These are phyloP conservation scores for Lamellibrachia columna DNA, from an alignment of 2,888 invertebrate species.

Conservation along the genomic window DNA sequence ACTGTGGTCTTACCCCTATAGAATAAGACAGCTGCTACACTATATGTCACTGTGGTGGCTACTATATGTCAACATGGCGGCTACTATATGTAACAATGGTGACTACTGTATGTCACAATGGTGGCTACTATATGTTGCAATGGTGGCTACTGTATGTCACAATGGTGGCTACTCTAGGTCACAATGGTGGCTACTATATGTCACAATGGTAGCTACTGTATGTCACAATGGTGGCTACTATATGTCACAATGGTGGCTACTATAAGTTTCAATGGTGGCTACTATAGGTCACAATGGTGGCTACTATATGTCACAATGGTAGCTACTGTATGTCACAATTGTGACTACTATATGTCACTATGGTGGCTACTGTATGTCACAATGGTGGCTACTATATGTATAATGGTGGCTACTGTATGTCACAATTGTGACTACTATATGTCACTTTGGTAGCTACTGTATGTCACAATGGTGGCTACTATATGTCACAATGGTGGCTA, in stretches of 20 bases:
- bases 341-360: background rate
- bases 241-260: background rate
- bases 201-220: no score
- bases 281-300: background rate
- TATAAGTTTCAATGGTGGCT: background rate
- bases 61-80: background rate
- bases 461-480: background rate
- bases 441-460: background rate
- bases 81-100: background rate
- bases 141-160: background rate
- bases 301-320: background rate
- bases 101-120: background rate
- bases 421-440: background rate
- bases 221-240: no score
- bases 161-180: background rate
- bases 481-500: background rate
- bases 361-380: background rate
- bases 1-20: no score
- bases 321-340: background rate
- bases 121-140: background rate
- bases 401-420: background rate
- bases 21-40: background rate
- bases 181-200: no score
- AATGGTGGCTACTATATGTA: background rate
- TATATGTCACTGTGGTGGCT: background rate